Conservation (phyloP, 2,113 vertebrate species). For the Prinia subflava region DNA sequence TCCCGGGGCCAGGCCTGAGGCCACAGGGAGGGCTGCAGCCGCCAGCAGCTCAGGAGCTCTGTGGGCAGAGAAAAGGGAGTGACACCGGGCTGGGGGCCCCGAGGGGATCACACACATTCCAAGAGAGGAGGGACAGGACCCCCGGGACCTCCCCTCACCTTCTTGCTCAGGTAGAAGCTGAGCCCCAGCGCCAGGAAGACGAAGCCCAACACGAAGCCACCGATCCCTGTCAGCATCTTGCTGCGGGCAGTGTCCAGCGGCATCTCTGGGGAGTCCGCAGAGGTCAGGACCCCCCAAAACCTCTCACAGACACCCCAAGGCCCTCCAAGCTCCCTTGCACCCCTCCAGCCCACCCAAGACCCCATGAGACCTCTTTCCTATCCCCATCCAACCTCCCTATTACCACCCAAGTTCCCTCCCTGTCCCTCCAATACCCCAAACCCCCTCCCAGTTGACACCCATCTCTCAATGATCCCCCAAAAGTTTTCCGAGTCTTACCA, state of each 20-base stretch:
- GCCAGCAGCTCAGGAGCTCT: neutral
- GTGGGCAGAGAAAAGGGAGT: neutral
- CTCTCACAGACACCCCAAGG: neutral
- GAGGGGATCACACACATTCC: fast-evolving
- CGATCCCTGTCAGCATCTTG: neutral
- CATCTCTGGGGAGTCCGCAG: neutral
- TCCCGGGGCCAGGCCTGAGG: neutral
- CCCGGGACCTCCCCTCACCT: neutral
- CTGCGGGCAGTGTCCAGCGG: fast-evolving
- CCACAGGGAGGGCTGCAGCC: neutral
- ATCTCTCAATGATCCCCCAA: neutral
- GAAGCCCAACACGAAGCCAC: neutral
- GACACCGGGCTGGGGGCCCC: neutral
- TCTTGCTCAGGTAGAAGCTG: neutral
- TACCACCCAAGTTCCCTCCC: neutral
- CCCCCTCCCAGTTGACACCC: neutral
- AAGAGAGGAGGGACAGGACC: fast-evolving
- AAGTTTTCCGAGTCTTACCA: neutral
- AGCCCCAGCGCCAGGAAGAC: neutral
- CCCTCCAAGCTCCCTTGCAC: too few relatives aligned
- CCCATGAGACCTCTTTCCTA: fast-evolving
- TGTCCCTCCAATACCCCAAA: neutral
- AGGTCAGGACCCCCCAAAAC: fast-evolving
- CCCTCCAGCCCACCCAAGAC: neutral
- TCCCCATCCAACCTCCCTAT: neutral